Conservation (phyloP, 2,113 vertebrate species). For the Formicarius rufipectus region DNA sequence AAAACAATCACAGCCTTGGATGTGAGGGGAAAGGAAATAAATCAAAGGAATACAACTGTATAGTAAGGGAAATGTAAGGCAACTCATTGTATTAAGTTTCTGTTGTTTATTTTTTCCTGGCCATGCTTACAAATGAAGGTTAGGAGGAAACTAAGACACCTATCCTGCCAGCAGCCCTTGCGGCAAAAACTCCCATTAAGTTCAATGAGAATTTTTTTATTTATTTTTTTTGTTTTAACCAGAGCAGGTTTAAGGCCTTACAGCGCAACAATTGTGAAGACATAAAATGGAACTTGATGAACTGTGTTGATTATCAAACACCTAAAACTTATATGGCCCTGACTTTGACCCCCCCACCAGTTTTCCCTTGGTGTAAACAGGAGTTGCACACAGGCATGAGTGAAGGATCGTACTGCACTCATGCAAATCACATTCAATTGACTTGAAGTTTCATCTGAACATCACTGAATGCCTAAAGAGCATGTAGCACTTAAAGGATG, state of each 20-base stretch:
- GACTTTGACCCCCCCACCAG: constrained; percentile 55
- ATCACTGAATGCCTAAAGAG: constrained; percentile 41
- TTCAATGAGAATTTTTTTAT: constrained; percentile 43
- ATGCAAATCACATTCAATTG: constrained; percentile 63
- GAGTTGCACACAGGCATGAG: constrained; percentile 55
- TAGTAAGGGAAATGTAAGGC: constrained; percentile 55
- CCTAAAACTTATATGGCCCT: constrained; percentile 48
- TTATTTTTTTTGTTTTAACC: not conserved
- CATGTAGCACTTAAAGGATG: constrained; percentile 29
- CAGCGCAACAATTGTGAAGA: constrained; percentile 49
- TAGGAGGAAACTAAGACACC: constrained; percentile 31
- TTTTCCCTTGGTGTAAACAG: constrained; percentile 38
- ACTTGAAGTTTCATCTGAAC: constrained; percentile 31
- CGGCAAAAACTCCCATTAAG: constrained; percentile 57
- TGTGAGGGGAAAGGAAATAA: constrained; percentile 30
- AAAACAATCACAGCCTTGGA: constrained; percentile 64
- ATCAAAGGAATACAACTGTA: constrained; percentile 43
- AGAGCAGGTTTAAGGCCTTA: constrained; percentile 65
- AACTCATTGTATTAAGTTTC: constrained; percentile 43
- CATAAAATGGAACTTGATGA: constrained; percentile 20
- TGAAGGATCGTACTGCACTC: constrained; percentile 29
- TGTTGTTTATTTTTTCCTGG: constrained; percentile 22
- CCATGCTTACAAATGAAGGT: constrained; percentile 41
- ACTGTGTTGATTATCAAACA: constrained; percentile 31
- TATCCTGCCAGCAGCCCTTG: constrained; percentile 54